Conservation (phyloP, 2,113 vertebrate genomes). For the Aythya baeri region DNA sequence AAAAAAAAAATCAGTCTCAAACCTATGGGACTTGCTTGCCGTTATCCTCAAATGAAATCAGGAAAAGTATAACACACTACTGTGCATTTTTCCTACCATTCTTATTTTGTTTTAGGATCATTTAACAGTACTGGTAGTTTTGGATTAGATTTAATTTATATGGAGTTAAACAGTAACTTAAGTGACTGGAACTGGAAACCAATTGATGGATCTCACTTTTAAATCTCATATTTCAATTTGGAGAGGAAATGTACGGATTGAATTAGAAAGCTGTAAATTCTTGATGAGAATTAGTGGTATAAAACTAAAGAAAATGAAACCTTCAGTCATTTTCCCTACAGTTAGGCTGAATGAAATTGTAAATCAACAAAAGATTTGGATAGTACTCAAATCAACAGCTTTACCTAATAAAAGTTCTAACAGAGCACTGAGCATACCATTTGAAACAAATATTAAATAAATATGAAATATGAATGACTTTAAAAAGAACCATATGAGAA, state of each 20-base stretch:
- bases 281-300: slow-evolving; percentile 46
- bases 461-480: slow-evolving; percentile 74
- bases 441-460: slow-evolving; percentile 77
- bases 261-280: slow-evolving; percentile 51
- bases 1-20: not conserved
- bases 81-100: slow-evolving; percentile 30
- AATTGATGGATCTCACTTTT: slow-evolving; percentile 18
- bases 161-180: slow-evolving; percentile 49
- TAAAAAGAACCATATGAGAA: slow-evolving; percentile 77
- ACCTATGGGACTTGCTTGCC: not conserved
- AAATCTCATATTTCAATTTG: slow-evolving; percentile 23
- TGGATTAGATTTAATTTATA: slow-evolving; percentile 59
- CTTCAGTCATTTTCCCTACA: slow-evolving; percentile 47
- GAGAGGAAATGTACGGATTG: slow-evolving; percentile 32
- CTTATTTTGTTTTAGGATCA: slow-evolving; percentile 36
- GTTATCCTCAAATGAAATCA: not conserved
- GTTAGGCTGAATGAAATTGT: slow-evolving; percentile 61
- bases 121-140: slow-evolving; percentile 44
- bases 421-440: slow-evolving; percentile 48
- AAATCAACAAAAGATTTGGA: slow-evolving; percentile 64
- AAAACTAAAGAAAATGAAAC: slow-evolving; percentile 57
- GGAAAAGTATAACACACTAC: not conserved
- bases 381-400: slow-evolving; percentile 61
- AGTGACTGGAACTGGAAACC: slow-evolving; percentile 39
- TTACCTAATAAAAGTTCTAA: slow-evolving; percentile 77